A percentile compares a stretch with the other conserved stretches of the same genome.
Conservation (phyloP, 2,888 invertebrate species). For the Aphidoletes aphidimyza region DNA sequence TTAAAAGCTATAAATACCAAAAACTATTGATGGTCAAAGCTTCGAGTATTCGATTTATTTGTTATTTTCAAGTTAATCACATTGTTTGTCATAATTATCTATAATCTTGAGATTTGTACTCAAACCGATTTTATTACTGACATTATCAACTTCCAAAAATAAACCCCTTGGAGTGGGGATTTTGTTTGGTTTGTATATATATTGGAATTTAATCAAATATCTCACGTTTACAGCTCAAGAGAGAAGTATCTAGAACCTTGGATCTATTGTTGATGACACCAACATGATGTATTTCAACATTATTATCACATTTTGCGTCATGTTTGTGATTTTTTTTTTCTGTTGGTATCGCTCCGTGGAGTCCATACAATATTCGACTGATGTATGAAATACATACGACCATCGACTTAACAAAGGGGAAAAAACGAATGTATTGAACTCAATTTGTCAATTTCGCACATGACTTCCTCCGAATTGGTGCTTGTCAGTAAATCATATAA, state of each 20-base stretch:
- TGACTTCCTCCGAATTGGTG: neutral
- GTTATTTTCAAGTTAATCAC: no score
- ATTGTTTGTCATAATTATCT: neutral
- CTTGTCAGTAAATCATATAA: neutral
- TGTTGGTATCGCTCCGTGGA: neutral
- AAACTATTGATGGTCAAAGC: no score
- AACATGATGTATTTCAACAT: neutral
- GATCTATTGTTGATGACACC: neutral
- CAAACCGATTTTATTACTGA: neutral
- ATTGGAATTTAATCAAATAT: neutral
- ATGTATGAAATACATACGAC: neutral
- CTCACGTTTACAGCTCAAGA: neutral
- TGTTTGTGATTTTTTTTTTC: neutral
- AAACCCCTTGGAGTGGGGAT: neutral
- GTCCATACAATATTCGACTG: neutral
- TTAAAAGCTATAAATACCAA: no score
- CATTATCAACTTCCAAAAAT: neutral
- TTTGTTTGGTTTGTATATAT: neutral
- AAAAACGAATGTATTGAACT: neutral
- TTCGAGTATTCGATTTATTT: no score
- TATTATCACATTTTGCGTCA: neutral
- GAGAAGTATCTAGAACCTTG: neutral
- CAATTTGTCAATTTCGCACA: conserved; percentile 43
- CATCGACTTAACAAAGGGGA: neutral
- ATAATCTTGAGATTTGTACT: no score